Conservation (phyloP, 2,888 invertebrate species). For the Diploptera punctata region DNA sequence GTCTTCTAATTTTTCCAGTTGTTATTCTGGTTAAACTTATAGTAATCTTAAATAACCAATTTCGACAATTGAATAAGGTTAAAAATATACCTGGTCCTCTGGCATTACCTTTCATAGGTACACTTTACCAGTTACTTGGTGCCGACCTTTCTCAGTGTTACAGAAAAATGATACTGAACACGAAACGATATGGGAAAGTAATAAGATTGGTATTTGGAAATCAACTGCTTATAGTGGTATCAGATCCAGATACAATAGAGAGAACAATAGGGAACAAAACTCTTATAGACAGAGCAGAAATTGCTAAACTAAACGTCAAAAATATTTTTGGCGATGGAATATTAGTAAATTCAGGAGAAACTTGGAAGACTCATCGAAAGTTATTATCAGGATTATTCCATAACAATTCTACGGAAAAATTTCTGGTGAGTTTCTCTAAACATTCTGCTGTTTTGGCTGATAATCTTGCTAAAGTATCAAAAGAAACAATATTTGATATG, state of each 20-base stretch:
- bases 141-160: background rate
- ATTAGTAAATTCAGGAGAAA: background rate
- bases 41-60: no score
- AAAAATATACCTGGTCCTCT: background rate
- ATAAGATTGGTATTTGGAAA: background rate
- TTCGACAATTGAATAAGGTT: background rate
- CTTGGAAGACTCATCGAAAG: background rate
- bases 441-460: conserved; percentile 2
- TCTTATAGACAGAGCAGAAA: background rate
- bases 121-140: background rate
- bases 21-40: no score
- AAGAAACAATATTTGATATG: conserved; percentile 16
- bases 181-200: background rate
- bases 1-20: no score
- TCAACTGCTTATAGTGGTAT: background rate
- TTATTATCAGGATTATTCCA: background rate
- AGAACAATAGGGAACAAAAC: background rate
- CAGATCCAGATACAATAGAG: background rate
- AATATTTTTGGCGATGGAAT: background rate
- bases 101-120: background rate
- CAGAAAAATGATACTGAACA: background rate
- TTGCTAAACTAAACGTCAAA: background rate
- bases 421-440: background rate
- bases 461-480: background rate
- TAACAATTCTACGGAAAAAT: background rate